These are phyloP conservation scores for Cliona cf. orientalis DNA, from an alignment of 37 sponge, comb jelly and placozoan genomes.

Conservation along the genomic window DNA sequence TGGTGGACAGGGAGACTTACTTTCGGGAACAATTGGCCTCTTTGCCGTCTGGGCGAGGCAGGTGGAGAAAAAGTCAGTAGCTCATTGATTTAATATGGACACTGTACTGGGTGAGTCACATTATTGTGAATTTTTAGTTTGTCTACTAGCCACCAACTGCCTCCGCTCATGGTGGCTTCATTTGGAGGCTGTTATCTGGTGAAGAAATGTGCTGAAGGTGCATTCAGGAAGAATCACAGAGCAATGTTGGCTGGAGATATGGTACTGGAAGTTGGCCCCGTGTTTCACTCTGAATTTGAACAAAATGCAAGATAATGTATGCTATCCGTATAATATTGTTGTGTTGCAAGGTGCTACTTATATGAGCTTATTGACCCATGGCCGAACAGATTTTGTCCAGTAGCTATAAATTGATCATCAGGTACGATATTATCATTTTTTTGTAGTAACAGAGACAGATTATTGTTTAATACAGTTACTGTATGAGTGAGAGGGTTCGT, in stretches of 20 bases:
- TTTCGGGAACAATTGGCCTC: conserved; percentile 87
- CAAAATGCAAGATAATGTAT: background rate
- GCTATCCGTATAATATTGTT: background rate
- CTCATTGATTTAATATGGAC: background rate
- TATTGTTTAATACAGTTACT: background rate
- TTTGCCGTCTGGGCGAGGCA: conserved; percentile 83
- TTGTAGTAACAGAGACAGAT: background rate
- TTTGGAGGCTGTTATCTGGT: conserved; percentile 78
- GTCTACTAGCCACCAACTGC: background rate
- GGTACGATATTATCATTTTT: background rate
- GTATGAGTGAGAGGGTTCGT: too few species aligned
- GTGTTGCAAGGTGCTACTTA: background rate
- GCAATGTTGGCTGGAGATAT: conserved; percentile 87
- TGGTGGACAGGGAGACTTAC: conserved; percentile 97
- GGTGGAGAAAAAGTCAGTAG: conserved; percentile 42
- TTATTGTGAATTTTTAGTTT: background rate
- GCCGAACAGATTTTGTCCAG: too few species aligned
- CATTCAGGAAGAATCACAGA: conserved; percentile 68
- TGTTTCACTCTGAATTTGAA: conserved; percentile 11
- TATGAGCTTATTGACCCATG: background rate
- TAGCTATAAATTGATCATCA: too few species aligned
- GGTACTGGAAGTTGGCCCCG: conserved; percentile 44
- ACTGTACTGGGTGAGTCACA: background rate
- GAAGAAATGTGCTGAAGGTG: conserved; percentile 65
- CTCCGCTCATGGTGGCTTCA: conserved; percentile 65